Evolutionary conservation across 2,113 vertebrate species (phyloP), one percentile per base, ranked within the genome.

Genomic region (Agapornis roseicollis): DNA sequence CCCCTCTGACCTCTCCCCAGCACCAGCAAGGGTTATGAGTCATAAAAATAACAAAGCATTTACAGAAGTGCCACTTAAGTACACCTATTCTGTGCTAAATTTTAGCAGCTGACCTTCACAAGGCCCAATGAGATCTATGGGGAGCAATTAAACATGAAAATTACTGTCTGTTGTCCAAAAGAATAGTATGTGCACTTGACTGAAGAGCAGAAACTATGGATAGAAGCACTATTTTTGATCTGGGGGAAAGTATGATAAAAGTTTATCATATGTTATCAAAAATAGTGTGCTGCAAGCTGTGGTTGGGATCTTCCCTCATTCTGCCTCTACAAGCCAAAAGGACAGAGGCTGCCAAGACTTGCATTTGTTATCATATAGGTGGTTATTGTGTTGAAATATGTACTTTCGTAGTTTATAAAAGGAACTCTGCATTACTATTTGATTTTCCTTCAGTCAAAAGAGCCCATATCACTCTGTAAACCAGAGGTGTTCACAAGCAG

Each of bases 11-110:
- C 61, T 85, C 13, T 64, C 35, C 24, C 12, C 14, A 84, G 18
- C 14, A 61, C 11, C 12, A 88, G 24, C 49, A 72, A 72, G 24
- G 5, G 17, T 63, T 85, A 55, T 10, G 7, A 68, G 73, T 60
- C 64, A 71, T 55, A 25, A 74, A 74, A 84, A 64, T 42, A 64
- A 35, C 20, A 69, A 76, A 82, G 61, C 3, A 27, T 42, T 68
- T 81, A 31, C 10, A 49, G n/a, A 80, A 76, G 31, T 85, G 17
- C 4, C 3, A 3, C 42, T 71, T 77, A 82, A 80, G 72, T 82
- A 53, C 0, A 4, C 3, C 1, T 6, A 12, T 27, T 29, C 4
- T 19, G 24, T 37, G 3, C 3, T 41, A 65, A 58, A 24, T 71
- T 76, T 89, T 61, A 81, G 55, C 31, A 56, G 33, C 22, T 56